These are phyloP conservation scores for Tetheella fluctuosa DNA, from an alignment of 2,888 invertebrate genomes.

Conservation along the genomic window DNA sequence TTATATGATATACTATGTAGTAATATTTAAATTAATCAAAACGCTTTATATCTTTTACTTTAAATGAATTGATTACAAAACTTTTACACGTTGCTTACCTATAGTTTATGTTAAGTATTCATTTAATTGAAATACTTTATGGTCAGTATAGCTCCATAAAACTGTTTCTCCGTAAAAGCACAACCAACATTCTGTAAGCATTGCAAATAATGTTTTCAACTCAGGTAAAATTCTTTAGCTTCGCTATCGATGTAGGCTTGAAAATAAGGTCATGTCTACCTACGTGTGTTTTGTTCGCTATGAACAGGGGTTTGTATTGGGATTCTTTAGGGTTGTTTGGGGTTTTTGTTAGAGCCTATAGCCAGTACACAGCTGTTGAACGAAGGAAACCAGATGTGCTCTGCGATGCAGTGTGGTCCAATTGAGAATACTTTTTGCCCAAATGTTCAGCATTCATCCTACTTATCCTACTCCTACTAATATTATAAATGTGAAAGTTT, in stretches of 20 bases:
- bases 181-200: conserved; percentile 4
- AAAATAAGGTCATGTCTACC: conserved; percentile 40
- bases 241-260: conserved; percentile 40
- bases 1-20: not conserved
- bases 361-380: conserved; percentile 54
- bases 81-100: not conserved
- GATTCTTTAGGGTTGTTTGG: conserved; percentile 36
- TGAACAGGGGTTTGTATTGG: conserved; percentile 54
- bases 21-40: too few species aligned
- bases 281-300: conserved; percentile 47
- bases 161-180: not conserved
- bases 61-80: too few species aligned
- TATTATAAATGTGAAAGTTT: too few species aligned
- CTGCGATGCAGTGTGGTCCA: conserved; percentile 30
- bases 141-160: not conserved
- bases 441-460: conserved; percentile 18
- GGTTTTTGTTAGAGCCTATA: conserved; percentile 19
- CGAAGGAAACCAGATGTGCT: conserved; percentile 57
- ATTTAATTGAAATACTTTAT: not conserved
- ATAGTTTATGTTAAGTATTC: not conserved
- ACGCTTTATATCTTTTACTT: too few species aligned
- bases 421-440: conserved; percentile 19
- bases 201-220: conserved; percentile 19
- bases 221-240: conserved; percentile 53
- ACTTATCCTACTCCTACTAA: too few species aligned